Evolutionary conservation across 2,797 vertebrate species (phyloP), one percentile per base, ranked within the genome.

Genomic region (Rhabdomys pumilio): DNA sequence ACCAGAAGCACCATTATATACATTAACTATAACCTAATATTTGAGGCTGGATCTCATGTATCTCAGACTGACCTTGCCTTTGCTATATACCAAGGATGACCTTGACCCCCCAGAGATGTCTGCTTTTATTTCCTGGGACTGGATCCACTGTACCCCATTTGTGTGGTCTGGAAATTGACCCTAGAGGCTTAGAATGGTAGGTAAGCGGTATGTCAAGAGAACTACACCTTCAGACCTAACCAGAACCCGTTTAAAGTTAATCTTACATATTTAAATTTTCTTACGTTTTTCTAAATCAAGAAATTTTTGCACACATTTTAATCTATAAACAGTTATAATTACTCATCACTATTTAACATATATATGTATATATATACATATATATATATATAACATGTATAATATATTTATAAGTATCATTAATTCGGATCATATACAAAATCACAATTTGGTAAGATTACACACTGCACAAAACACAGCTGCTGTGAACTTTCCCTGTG

Each of bases 181-280:
- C 22, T 26, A 69, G 44, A 53, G 44, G 6, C 84, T 53, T 34
- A 34, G 11, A 19, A 67, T 24, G 29, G 6, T 34, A 31, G 29
- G 17, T 17, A 47, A 65, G 26, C 14, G 7, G 15, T n/a, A 29
- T 20, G 10, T 44, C 81, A 63, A 31, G 26, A 1, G 59, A 50
- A 44, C 83, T 50, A 12, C 0, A 14, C 44, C 19, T 44, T 47
- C 31, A 69, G 65, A 55, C 65, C 31, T 88, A 77, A 88, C 59
- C 86, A 63, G 20, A 69, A 93, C 15, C 34, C 73, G 81, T 50
- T 76, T 95, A 86, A 93, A 92, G 53, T 84, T 92, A 88, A 85
- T 92, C 92, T 92, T 95, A 85, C 82, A 76, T 65, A 41, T 38
- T 80, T 73, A 82, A 34, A 53, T 77, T 89, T 57, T 94, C 75